Percentiles rank a stretch among this genome's conserved stretches.
Conservation (phyloP, 1,140 invertebrate genomes). For the Cardiocondyla obscurior region DNA sequence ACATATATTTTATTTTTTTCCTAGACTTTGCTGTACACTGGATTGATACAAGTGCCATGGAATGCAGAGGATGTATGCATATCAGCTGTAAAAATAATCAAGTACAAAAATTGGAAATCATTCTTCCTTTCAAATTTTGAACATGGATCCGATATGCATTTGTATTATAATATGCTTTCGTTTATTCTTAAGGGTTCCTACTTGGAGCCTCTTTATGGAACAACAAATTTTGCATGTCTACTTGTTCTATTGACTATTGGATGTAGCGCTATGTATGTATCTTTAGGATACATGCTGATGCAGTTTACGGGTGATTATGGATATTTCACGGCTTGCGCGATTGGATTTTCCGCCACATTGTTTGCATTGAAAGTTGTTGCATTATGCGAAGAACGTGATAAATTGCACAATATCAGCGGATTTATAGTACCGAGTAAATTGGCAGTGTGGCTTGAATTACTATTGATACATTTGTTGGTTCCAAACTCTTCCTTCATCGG, state of each 20-base stretch:
- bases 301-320: slow-evolving; percentile 80
- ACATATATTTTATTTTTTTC: slow-evolving; percentile 24
- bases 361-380: slow-evolving; percentile 89
- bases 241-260: slow-evolving; percentile 85
- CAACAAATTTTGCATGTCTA: slow-evolving; percentile 85
- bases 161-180: slow-evolving; percentile 91
- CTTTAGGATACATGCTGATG: slow-evolving; percentile 78
- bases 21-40: slow-evolving; percentile 83
- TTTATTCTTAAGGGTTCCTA: slow-evolving; percentile 87
- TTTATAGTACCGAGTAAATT: slow-evolving; percentile 86
- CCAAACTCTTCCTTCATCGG: slow-evolving; percentile 87
- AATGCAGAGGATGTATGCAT: slow-evolving; percentile 86
- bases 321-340: slow-evolving; percentile 86
- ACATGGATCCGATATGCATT: slow-evolving; percentile 89
- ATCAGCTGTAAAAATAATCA: slow-evolving; percentile 85
- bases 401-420: slow-evolving; percentile 82
- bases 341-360: slow-evolving; percentile 87
- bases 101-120: slow-evolving; percentile 85
- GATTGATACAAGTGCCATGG: slow-evolving; percentile 85
- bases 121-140: slow-evolving; percentile 87
- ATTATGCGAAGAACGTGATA: slow-evolving; percentile 81
- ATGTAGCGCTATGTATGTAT: slow-evolving; percentile 85
- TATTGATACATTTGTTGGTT: slow-evolving; percentile 87
- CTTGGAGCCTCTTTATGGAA: slow-evolving; percentile 86
- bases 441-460: slow-evolving; percentile 88